Conservation (phyloP, 2,888 invertebrate species). For the Gastracanthus pulcherrimus region DNA sequence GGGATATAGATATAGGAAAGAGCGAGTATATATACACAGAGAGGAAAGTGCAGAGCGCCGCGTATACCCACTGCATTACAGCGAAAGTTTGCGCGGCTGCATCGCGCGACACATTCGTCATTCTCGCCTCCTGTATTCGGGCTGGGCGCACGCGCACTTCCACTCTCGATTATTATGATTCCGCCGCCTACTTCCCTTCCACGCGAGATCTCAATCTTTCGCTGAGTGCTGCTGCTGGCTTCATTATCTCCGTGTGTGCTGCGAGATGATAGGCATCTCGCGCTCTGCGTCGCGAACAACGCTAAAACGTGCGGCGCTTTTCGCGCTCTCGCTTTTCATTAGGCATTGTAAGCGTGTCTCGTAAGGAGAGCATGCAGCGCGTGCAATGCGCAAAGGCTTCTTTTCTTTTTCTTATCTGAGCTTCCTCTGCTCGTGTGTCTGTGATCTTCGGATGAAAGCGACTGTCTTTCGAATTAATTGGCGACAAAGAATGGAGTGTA, state of each 20-base stretch:
- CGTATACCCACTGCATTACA: not conserved
- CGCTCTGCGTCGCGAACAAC: constrained; percentile 37
- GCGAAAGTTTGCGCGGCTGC: constrained; percentile 35
- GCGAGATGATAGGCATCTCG: constrained; percentile 11
- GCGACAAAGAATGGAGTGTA: too few relatives aligned
- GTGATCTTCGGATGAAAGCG: not conserved
- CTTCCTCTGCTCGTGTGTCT: not conserved
- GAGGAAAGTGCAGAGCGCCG: constrained; percentile 21
- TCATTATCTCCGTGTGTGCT: constrained; percentile 19
- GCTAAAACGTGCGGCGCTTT: not conserved
- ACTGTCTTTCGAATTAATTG: not conserved
- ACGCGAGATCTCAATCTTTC: constrained; percentile 51
- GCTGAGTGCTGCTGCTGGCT: constrained; percentile 47
- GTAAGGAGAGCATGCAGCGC: too few relatives aligned
- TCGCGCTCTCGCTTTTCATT: constrained; percentile 29
- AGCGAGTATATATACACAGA: not conserved
- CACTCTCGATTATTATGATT: constrained; percentile 46
- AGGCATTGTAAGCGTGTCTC: not conserved
- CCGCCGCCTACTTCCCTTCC: constrained; percentile 28
- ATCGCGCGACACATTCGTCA: constrained; percentile 39
- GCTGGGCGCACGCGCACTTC: constrained; percentile 9
- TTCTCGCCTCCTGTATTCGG: constrained; percentile 13
- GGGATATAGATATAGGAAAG: not conserved
- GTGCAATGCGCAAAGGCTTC: not conserved
- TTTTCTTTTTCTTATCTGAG: not conserved